Conservation (phyloP, 2,113 vertebrate species). For the Acanthisitta chloris region DNA sequence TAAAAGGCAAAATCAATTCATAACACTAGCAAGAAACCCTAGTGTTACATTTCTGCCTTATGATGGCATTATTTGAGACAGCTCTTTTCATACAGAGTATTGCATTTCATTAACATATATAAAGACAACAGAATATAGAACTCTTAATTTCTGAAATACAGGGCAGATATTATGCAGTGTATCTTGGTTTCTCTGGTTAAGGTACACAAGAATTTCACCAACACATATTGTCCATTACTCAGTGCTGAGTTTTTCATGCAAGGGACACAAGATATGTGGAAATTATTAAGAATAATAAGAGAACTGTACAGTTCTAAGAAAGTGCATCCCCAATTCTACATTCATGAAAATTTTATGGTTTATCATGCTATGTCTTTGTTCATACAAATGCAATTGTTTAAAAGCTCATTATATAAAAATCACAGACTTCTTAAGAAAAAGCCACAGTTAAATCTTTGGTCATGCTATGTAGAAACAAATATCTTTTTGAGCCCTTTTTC, state of each 20-base stretch:
- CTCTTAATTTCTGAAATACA: background rate
- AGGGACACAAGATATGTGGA: accelerated
- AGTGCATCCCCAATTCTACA: background rate
- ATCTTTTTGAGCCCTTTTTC: background rate
- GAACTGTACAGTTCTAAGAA: background rate
- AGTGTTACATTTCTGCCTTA: background rate
- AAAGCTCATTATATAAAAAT: background rate
- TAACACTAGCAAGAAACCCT: background rate
- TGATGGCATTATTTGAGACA: background rate
- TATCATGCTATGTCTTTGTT: background rate
- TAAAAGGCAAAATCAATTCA: background rate
- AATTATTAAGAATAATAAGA: background rate
- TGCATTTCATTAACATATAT: background rate
- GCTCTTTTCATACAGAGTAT: background rate
- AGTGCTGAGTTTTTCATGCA: background rate
- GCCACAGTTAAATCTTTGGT: background rate
- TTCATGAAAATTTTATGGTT: background rate
- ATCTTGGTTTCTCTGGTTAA: background rate
- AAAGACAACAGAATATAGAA: background rate
- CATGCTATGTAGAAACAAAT: background rate
- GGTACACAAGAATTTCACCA: background rate
- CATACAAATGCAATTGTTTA: background rate
- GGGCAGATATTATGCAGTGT: background rate
- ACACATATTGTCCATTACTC: background rate
- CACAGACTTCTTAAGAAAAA: background rate